phyloP scores from a whole-genome alignment of 2,113 vertebrate species.

The Lucifuga dentata region DNA sequence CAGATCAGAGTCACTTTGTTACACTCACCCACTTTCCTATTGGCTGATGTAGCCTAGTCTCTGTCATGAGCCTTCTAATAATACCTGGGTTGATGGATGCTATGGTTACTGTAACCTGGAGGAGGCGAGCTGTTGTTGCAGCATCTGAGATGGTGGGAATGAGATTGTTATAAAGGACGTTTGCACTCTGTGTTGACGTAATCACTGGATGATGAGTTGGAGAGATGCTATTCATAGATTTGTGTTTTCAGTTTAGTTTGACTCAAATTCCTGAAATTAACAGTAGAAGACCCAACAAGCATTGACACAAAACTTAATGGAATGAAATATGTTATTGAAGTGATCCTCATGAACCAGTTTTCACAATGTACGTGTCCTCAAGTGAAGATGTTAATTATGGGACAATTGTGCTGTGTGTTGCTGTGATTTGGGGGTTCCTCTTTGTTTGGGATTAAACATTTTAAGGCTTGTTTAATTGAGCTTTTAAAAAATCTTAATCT shows the following conservation, averaged over 20 bases:
- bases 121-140: constrained; percentile 52
- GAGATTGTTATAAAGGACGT: constrained; percentile 28
- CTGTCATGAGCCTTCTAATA: constrained; percentile 70
- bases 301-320: no score
- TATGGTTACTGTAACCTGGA: constrained; percentile 78
- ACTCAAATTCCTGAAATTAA: no score
- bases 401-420: neutral
- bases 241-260: no score
- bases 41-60: constrained; percentile 41
- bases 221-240: constrained; percentile 33
- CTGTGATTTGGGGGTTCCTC: neutral
- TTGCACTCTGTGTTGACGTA: constrained; percentile 41
- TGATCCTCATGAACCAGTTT: no score
- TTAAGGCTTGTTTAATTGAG: no score
- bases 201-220: constrained; percentile 33
- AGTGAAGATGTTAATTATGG: neutral
- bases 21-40: constrained; percentile 8
- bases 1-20: constrained; percentile 22
- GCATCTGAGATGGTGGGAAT: constrained; percentile 45
- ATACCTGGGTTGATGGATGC: constrained; percentile 70
- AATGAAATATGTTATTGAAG: no score
- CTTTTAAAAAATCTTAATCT: no score
- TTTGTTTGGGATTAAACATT: neutral
- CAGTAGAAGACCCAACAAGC: no score
- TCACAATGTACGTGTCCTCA: neutral